Evolutionary conservation across 2,888 invertebrate species (phyloP).

Genomic region (Chloroclysta siterata): DNA sequence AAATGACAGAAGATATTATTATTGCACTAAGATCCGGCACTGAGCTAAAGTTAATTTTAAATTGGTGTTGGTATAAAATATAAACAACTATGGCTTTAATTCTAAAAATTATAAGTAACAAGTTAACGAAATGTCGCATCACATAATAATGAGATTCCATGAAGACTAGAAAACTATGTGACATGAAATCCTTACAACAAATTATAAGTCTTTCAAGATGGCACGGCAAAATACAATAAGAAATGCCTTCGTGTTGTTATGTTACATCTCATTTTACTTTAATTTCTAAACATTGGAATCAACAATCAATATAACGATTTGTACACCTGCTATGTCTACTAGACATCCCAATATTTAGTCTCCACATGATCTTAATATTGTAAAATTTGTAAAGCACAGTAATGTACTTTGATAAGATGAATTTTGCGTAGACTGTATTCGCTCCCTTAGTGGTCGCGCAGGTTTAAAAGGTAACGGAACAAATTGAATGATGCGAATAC

Average conservation of each 20-base stretch:
- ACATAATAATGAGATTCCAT: constrained; percentile 81
- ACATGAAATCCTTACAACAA: constrained; percentile 82
- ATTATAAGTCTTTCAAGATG: constrained; percentile 83
- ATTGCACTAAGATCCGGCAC: constrained; percentile 63
- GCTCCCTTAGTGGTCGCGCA: constrained; percentile 44
- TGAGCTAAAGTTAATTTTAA: constrained; percentile 56
- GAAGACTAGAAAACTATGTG: constrained; percentile 84
- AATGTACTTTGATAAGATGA: constrained; percentile 57
- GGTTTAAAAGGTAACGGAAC: constrained; percentile 25
- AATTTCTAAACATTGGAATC: constrained; percentile 81
- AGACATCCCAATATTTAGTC: constrained; percentile 79
- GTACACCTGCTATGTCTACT: constrained; percentile 77
- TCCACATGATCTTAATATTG: constrained; percentile 66
- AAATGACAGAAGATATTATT: constrained; percentile 52
- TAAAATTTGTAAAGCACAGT: constrained; percentile 67
- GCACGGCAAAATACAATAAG: constrained; percentile 78
- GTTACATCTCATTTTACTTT: constrained; percentile 67
- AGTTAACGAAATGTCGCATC: constrained; percentile 69
- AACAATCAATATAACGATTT: constrained; percentile 79
- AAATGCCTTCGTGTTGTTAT: constrained; percentile 78
- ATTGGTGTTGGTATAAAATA: constrained; percentile 61
- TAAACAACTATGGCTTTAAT: constrained; percentile 64
- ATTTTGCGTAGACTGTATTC: constrained; percentile 60
- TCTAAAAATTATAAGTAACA: constrained; percentile 63
- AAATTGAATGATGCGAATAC: constrained; percentile 57